A percentile compares a stretch with the other conserved stretches of the same genome.
Evolutionary conservation across 53 echinoderm and acorn worm genomes (phyloP).

Genomic region (Paracentrotus lividus): DNA sequence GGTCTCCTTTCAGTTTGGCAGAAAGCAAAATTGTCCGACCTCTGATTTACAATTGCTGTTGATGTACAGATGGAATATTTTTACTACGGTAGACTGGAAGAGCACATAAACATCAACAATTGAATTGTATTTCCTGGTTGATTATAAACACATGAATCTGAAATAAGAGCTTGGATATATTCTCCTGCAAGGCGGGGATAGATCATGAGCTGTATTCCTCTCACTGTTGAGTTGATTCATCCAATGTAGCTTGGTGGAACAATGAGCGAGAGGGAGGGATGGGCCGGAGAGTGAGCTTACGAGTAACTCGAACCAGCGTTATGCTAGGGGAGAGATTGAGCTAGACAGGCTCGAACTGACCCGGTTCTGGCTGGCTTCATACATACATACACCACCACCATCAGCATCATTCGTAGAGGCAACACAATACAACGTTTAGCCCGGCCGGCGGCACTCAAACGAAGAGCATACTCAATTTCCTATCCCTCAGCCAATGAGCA

Average conservation of each 20-base stretch:
- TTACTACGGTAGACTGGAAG: neutral
- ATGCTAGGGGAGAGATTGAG: neutral
- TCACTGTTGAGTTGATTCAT: neutral
- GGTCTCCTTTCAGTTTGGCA: neutral
- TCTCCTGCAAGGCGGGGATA: neutral
- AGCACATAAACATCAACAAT: neutral
- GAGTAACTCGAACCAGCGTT: neutral
- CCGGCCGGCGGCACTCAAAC: conserved; percentile 11
- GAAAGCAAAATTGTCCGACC: neutral
- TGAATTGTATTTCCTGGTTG: conserved; percentile 2
- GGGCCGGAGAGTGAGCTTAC: neutral
- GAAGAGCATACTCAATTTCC: conserved; percentile 47
- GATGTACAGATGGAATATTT: too few species aligned
- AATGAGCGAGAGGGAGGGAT: neutral
- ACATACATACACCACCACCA: conserved; percentile 8
- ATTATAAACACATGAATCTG: neutral
- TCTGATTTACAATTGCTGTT: neutral
- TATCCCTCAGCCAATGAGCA: neutral
- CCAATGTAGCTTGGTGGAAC: neutral
- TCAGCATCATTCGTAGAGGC: too few species aligned
- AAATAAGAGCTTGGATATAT: neutral
- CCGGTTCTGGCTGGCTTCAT: neutral
- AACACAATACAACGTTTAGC: neutral
- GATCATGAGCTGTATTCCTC: conserved; percentile 16
- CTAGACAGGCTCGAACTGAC: conserved; percentile 2